A percentile compares a stretch with the other conserved stretches of the same genome.
These are phyloP conservation scores for Gambusia affinis DNA, from an alignment of 2,113 vertebrate species.

Conservation along the genomic window DNA sequence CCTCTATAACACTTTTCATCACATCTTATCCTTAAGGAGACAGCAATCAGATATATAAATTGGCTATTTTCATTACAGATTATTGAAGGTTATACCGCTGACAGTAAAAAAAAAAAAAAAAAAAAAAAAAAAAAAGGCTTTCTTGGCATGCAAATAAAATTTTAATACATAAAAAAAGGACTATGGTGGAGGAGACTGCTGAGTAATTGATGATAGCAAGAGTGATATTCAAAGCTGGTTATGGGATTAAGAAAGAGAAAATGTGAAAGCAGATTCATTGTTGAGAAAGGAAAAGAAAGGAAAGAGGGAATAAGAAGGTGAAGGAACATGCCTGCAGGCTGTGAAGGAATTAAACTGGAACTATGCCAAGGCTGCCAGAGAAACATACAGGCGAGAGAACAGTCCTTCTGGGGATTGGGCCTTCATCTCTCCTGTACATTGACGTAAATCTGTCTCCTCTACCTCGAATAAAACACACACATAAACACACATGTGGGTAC, in stretches of 20 bases:
- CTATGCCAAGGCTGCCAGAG: conserved; percentile 39
- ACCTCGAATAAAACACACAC: conserved; percentile 48
- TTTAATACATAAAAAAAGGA: too few relatives aligned
- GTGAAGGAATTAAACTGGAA: conserved; percentile 70
- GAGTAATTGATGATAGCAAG: not conserved
- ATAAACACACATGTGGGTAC: conserved; percentile 16
- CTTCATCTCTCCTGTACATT: conserved; percentile 57
- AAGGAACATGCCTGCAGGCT: conserved; percentile 56
- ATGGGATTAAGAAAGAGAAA: conserved; percentile 35
- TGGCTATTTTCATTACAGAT: too few relatives aligned
- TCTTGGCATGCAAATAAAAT: too few relatives aligned
- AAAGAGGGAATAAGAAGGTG: conserved; percentile 31
- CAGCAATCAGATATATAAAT: too few relatives aligned
- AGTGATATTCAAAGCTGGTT: not conserved
- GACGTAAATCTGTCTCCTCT: conserved; percentile 71
- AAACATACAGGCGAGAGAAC: conserved; percentile 38
- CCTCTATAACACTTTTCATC: not conserved
- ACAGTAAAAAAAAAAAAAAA: too few relatives aligned
- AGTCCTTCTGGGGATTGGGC: conserved; percentile 49
- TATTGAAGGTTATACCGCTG: too few relatives aligned
- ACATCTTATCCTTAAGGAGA: not conserved
- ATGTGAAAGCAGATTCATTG: conserved; percentile 29
- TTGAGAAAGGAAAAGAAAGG: conserved; percentile 5
- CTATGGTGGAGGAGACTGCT: not conserved
- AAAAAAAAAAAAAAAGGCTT: too few relatives aligned